phyloP scores from a whole-genome alignment of 2,797 vertebrate species.

The Dicrostonyx torquatus region DNA sequence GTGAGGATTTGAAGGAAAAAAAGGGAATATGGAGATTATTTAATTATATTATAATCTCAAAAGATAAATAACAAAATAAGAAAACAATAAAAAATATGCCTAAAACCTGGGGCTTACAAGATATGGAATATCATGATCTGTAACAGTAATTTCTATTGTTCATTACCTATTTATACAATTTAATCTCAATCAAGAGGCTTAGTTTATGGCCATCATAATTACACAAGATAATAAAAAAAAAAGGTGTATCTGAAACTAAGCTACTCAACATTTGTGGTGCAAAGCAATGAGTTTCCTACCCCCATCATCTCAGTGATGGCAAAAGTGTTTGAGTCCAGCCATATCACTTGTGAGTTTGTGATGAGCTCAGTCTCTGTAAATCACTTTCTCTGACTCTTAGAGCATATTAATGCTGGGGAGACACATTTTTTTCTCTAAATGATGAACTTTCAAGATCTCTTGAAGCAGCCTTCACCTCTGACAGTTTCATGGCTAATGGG shows the following conservation, averaged over 20 bases:
- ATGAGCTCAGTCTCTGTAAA: neutral
- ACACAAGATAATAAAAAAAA: neutral
- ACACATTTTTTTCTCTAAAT: neutral
- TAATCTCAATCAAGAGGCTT: neutral
- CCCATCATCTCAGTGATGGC: neutral
- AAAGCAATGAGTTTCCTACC: neutral
- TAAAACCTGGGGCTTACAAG: neutral
- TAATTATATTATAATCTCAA: neutral
- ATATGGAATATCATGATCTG: neutral
- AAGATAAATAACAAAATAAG: neutral
- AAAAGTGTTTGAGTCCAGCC: neutral
- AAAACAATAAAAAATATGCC: neutral
- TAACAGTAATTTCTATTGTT: neutral
- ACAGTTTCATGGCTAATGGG: slow-evolving; percentile 1
- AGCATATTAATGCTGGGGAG: slow-evolving; percentile 5
- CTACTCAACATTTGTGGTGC: neutral
- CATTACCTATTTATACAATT: neutral
- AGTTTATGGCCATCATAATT: neutral
- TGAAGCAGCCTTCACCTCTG: slow-evolving; percentile 10
- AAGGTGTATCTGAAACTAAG: neutral
- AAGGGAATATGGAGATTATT: neutral
- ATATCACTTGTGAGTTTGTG: neutral
- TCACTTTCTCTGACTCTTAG: neutral
- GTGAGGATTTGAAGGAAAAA: neutral
- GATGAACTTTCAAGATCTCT: neutral